Conservation (phyloP, 2,888 invertebrate genomes). For the Troides helena region DNA sequence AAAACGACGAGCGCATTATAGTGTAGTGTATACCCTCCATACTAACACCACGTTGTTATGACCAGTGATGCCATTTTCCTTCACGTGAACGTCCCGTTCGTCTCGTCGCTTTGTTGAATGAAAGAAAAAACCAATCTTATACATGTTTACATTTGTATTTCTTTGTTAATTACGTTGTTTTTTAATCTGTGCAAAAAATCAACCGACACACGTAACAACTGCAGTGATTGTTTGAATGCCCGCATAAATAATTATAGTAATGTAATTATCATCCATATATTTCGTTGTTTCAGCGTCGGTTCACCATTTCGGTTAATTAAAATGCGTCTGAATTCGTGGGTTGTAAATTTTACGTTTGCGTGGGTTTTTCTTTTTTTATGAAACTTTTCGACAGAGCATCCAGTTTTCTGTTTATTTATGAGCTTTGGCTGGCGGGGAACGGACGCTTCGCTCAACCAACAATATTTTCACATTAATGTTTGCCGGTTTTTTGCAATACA, state of each 20-base stretch:
- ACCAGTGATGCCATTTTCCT: too few species aligned
- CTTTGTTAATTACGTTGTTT: background rate
- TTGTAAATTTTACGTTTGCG: slow-evolving; percentile 72
- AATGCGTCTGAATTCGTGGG: slow-evolving; percentile 69
- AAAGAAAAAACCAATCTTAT: too few species aligned
- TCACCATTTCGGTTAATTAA: slow-evolving; percentile 69
- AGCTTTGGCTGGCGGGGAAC: slow-evolving; percentile 67
- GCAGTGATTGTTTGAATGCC: slow-evolving; percentile 1
- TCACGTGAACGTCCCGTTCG: too few species aligned
- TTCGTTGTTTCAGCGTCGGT: slow-evolving; percentile 39
- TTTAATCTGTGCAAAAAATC: background rate
- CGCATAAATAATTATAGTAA: slow-evolving; percentile 33
- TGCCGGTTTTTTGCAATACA: slow-evolving; percentile 58
- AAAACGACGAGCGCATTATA: too few species aligned
- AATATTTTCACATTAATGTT: slow-evolving; percentile 47
- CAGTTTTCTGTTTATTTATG: slow-evolving; percentile 78
- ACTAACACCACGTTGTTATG: too few species aligned
- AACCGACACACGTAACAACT: background rate
- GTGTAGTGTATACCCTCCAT: too few species aligned
- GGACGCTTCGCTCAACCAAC: slow-evolving; percentile 64
- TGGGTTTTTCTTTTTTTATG: slow-evolving; percentile 55
- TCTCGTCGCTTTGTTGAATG: too few species aligned
- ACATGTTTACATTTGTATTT: background rate
- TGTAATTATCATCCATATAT: slow-evolving; percentile 39
- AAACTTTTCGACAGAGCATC: slow-evolving; percentile 76